These are phyloP conservation scores for Euplagia quadripunctaria DNA, from an alignment of 2,888 invertebrate species.

Conservation along the genomic window DNA sequence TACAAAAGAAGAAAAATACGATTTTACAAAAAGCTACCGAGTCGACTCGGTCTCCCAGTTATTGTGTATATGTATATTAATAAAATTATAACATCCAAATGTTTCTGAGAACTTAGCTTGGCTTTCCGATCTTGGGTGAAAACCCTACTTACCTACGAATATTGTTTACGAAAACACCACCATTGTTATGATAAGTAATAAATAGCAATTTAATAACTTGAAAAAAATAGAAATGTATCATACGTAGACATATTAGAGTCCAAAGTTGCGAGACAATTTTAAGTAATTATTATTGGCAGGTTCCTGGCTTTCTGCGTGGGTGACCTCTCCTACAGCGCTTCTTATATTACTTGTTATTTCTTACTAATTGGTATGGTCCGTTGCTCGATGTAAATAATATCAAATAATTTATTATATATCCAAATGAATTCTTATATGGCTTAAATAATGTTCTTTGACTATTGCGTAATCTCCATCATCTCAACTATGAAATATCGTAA, in stretches of 20 bases:
- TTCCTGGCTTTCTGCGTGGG: neutral
- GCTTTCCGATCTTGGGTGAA: neutral
- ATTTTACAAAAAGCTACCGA: too few species aligned
- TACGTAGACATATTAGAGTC: neutral
- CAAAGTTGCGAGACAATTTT: neutral
- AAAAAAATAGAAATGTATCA: neutral
- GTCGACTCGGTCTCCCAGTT: too few species aligned
- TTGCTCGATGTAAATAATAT: neutral
- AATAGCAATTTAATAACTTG: neutral
- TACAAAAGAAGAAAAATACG: too few species aligned
- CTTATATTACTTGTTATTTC: constrained; percentile 10
- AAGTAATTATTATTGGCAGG: neutral
- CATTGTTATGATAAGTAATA: neutral
- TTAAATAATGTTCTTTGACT: too few species aligned
- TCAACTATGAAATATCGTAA: too few species aligned
- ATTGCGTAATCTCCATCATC: too few species aligned
- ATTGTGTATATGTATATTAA: neutral
- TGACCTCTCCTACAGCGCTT: neutral
- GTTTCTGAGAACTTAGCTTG: neutral
- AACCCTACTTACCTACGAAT: neutral
- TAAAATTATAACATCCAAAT: neutral
- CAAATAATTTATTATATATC: too few species aligned
- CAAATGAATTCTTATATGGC: too few species aligned
- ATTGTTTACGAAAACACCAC: neutral
- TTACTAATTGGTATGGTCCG: constrained; percentile 8